A percentile compares a stretch with the other conserved stretches of the same genome.
These are phyloP conservation scores for Ceratina calcarata DNA, from an alignment of 1,140 invertebrate species.

Conservation along the genomic window DNA sequence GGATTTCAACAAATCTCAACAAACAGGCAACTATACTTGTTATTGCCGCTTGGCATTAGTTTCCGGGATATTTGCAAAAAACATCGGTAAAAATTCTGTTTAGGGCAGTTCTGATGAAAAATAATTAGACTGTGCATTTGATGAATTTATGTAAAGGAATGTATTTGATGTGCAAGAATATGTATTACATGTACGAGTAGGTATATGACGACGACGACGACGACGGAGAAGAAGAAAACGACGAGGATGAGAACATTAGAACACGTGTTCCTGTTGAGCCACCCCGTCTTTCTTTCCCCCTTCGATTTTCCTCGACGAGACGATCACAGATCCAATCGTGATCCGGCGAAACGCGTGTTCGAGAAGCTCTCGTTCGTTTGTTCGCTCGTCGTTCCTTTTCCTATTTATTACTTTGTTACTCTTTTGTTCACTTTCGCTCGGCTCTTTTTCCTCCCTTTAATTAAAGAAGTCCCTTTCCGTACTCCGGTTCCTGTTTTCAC, in stretches of 20 bases:
- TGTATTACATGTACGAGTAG: no score
- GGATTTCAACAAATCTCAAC: no score
- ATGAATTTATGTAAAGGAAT: no score
- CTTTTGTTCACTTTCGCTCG: background rate
- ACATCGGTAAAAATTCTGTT: no score
- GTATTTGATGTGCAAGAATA: no score
- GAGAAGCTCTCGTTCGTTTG: background rate
- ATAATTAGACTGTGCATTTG: no score
- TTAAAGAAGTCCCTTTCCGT: background rate
- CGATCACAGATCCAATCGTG: slow-evolving; percentile 11
- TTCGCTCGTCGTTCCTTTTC: background rate
- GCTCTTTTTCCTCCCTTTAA: background rate
- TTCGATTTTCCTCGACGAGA: slow-evolving; percentile 21
- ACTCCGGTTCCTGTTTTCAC: background rate
- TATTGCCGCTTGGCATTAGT: no score
- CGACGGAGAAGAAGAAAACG: slow-evolving; percentile 19
- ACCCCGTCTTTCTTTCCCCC: background rate
- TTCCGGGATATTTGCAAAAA: no score
- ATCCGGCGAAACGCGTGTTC: slow-evolving; percentile 11
- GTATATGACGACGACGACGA: slow-evolving; percentile 3
- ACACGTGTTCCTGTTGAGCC: slow-evolving; percentile 16
- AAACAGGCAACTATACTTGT: no score
- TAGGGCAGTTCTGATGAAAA: no score
- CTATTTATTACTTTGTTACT: background rate
- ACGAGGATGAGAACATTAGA: slow-evolving; percentile 26